These are phyloP conservation scores for Gymnocephalus cernua DNA, from an alignment of 2,113 vertebrate species.

Conservation along the genomic window DNA sequence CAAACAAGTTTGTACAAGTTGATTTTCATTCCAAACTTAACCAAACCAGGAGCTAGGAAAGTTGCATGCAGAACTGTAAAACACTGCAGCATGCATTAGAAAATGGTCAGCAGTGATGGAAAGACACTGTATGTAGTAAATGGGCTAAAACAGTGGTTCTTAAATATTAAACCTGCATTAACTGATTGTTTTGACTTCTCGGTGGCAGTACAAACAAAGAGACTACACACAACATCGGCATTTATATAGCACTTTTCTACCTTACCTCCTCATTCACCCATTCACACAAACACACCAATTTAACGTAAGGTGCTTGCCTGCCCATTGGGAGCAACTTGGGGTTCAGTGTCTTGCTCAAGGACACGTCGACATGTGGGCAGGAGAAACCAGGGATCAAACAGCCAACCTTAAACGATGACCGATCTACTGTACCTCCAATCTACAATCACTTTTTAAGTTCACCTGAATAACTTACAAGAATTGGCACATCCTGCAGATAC, in stretches of 20 bases:
- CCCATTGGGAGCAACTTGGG: no score
- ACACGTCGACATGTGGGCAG: no score
- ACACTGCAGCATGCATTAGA: no score
- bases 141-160: not conserved
- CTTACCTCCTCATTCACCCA: not conserved
- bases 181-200: not conserved
- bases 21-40: conserved; percentile 22
- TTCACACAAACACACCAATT: not conserved
- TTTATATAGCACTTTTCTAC: not conserved
- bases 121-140: not conserved
- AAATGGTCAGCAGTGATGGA: not conserved
- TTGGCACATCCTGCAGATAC: not conserved
- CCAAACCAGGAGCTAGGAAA: not conserved
- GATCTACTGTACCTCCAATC: no score
- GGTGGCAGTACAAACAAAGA: not conserved
- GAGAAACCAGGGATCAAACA: no score
- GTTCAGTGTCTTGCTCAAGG: no score
- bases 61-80: not conserved
- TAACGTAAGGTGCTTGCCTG: not conserved
- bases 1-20: conserved; percentile 22
- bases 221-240: not conserved
- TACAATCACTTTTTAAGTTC: no score
- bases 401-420: no score
- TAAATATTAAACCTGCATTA: not conserved
- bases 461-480: not conserved